Evolutionary conservation across 2,113 vertebrate genomes (phyloP), one percentile per base, ranked within the genome.

Genomic region (Pleuronectes platessa): DNA sequence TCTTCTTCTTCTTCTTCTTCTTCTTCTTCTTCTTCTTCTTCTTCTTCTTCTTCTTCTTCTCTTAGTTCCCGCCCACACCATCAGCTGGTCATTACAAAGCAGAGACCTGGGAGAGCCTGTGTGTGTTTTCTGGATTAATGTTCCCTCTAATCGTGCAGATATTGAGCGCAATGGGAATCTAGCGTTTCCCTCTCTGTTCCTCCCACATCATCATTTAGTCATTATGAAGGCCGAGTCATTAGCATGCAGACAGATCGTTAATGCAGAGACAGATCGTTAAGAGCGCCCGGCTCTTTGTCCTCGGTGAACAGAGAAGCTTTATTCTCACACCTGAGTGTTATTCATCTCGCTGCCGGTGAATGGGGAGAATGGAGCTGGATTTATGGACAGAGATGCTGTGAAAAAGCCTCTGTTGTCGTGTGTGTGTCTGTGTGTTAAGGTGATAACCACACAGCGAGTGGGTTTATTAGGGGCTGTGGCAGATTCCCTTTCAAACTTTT

Each of bases 131-230:
- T 31, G 9, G 27, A 61, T 61, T 18, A 51, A 84, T 66, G 59
- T 76, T 78, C 40, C 35, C 21, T 78, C 69, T 78, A 84, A 74
- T 85, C 2, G 20, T 47, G 56, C 75, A 79, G 75, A 62, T 72
- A 89, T 85, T 80, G 88, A 91, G 78, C 67, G 10, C 68, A 7
- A 13, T 66, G 77, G 79, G 74, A 87, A 63, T 67, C 70, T 68
- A 78, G 80, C 82, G 12, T 83, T 76, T 64, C 61, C 82, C 70
- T 67, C 69, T 74, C 49, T 24, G 86, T 78, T 85, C 89, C 88
- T 90, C 90, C 85, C 85, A 87, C 87, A 89, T 86, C 88, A 86
- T 92, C 89, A 82, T 76, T 81, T 79, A 71, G 79, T 88, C 84
- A 85, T 89, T 88, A 85, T 89, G 79, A 86, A 88, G 78, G 74